A percentile compares a stretch with the other conserved stretches of the same genome.
These are phyloP conservation scores for Hanleya hanleyi DNA, from an alignment of 2,888 invertebrate genomes.

Conservation along the genomic window DNA sequence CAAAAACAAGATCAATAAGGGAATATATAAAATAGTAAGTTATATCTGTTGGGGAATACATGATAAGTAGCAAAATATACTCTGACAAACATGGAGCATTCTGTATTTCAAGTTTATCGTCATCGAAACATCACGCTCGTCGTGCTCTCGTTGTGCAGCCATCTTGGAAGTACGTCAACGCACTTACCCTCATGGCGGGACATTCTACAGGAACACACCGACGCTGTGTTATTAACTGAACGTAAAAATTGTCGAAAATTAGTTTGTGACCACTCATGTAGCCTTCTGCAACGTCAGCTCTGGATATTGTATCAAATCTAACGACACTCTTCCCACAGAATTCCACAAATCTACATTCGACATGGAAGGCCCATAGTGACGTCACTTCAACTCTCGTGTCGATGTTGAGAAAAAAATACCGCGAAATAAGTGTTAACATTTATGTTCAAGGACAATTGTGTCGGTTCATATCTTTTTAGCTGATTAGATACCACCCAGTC, in stretches of 20 bases:
- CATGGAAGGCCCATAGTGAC: slow-evolving; percentile 64
- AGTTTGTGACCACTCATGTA: not conserved
- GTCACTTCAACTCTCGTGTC: slow-evolving; percentile 36
- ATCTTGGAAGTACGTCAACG: slow-evolving; percentile 36
- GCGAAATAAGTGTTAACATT: not conserved
- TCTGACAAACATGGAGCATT: too few relatives aligned
- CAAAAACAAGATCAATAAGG: too few relatives aligned
- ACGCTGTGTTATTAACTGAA: not conserved
- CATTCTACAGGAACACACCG: slow-evolving; percentile 77
- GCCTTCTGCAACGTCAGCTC: not conserved
- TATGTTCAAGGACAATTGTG: not conserved
- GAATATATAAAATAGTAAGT: too few relatives aligned
- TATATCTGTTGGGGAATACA: too few relatives aligned
- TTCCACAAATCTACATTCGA: slow-evolving; percentile 37
- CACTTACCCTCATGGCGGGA: slow-evolving; percentile 87
- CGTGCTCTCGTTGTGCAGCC: too few relatives aligned
- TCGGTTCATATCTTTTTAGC: too few relatives aligned
- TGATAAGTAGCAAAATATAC: too few relatives aligned
- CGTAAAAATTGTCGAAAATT: not conserved
- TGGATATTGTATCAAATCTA: not conserved
- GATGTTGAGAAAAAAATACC: too few relatives aligned
- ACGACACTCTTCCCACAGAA: not conserved
- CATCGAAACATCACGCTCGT: too few relatives aligned
- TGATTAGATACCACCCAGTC: too few relatives aligned
- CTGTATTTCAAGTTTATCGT: too few relatives aligned